Evolutionary conservation across 2,113 vertebrate genomes (phyloP), one percentile per base, ranked within the genome.

Genomic region (Polypterus senegalus): DNA sequence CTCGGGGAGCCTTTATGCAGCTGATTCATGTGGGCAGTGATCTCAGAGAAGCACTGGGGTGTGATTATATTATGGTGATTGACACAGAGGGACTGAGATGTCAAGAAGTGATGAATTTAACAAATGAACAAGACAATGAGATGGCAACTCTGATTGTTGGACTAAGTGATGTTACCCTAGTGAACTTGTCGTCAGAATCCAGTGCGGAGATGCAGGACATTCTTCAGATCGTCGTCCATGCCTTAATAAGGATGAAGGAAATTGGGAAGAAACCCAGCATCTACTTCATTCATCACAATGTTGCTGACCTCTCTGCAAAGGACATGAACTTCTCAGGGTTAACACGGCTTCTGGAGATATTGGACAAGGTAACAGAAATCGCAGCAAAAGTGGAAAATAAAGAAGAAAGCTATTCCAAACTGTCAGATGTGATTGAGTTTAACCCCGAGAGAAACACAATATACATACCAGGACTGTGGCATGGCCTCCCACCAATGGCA

Each of bases 121-220:
- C 47, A 9, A 47, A 58, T 4, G 63, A n/a, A 3, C 76, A 77
- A 53, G 84, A 85, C 60, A 79, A 70, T 49, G 79, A 82, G 46
- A 63, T 83, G 58, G 80, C 83, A 54, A 81, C 81, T 0, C 48
- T 82, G 9, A 76, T 83, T 3, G 70, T 85, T 73, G 84, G 79
- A 58, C 65, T 86, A 62, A 82, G 83, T 59, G 80, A 81, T 1
- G 47, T 82, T 60, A 74, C 83, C 9, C 47, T 71, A 2, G 66
- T 71, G 51, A 71, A 69, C 58, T 62, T 71, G 47, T 67, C 69
- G 64, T 66, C 67, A 45, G 67, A 66, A 61, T 69, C 66, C 48
- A 61, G 61, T 9, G 58, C 67, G 4, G 67, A 72, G 55, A 67
- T 71, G 62, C 70, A 71, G 3, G 65, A 71, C 64, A 71, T 66